Evolutionary conservation across 2,797 vertebrate genomes (phyloP).

Genomic region (Allochrocebus solatus): DNA sequence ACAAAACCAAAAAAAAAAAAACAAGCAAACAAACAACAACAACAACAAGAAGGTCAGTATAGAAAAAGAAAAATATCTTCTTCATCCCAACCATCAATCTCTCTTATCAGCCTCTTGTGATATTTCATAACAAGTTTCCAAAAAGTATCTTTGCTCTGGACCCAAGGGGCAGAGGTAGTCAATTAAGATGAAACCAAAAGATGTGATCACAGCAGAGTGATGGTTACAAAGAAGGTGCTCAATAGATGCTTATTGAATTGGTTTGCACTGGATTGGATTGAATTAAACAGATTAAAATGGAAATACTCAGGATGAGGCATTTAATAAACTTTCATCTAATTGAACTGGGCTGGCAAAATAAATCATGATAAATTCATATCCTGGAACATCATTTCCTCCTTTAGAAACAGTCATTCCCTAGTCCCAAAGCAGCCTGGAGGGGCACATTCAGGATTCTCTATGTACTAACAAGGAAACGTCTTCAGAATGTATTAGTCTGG

Average conservation of each 20-base stretch:
- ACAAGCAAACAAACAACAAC: background rate
- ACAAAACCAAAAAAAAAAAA: too few species aligned
- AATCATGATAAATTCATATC: slow-evolving; percentile 20
- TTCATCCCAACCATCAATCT: background rate
- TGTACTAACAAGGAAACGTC: background rate
- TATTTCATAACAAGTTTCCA: slow-evolving; percentile 38
- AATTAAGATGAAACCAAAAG: background rate
- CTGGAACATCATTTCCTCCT: background rate
- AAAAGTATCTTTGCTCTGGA: background rate
- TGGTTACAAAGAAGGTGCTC: background rate
- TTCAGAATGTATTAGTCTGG: background rate
- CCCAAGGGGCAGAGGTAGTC: background rate
- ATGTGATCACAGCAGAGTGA: background rate
- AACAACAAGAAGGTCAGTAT: background rate
- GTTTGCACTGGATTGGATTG: background rate
- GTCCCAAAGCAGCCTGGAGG: background rate
- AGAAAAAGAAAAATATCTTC: background rate
- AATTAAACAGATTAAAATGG: slow-evolving; percentile 5
- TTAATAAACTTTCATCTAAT: slow-evolving; percentile 49
- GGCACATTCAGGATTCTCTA: background rate
- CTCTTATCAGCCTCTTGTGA: background rate
- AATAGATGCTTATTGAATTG: background rate
- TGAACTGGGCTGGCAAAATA: slow-evolving; percentile 8
- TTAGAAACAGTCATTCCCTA: background rate
- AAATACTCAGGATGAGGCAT: background rate